phyloP scores from a whole-genome alignment of 2,888 invertebrate species.

The Leucoma salicis region DNA sequence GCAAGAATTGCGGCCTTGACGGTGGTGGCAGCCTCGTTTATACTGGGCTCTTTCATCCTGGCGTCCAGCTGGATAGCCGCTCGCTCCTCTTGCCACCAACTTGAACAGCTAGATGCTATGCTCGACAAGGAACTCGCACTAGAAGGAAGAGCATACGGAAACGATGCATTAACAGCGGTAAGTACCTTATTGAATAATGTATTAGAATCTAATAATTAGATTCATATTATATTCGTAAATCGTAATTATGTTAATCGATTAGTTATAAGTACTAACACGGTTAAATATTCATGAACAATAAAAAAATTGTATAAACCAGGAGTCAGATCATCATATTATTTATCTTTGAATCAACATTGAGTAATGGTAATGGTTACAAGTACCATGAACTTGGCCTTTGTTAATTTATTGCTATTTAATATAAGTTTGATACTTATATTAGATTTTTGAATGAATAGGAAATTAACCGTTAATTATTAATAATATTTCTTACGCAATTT shows the following conservation, averaged over 20 bases:
- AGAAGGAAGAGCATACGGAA: slow-evolving; percentile 81
- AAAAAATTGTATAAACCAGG: too few relatives aligned
- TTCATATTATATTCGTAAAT: not conserved
- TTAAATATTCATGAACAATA: too few relatives aligned
- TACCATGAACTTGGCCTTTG: too few relatives aligned
- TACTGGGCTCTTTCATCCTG: slow-evolving; percentile 91
- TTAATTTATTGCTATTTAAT: too few relatives aligned
- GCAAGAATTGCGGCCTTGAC: slow-evolving; percentile 93
- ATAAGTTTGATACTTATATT: too few relatives aligned
- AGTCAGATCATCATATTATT: too few relatives aligned
- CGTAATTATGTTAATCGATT: not conserved
- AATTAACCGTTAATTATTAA: too few relatives aligned
- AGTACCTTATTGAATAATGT: slow-evolving; percentile 44
- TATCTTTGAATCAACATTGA: too few relatives aligned
- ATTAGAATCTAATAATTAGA: too few relatives aligned
- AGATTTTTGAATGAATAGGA: too few relatives aligned
- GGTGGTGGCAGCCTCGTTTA: slow-evolving; percentile 89
- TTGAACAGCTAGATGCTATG: slow-evolving; percentile 86
- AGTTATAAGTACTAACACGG: not conserved
- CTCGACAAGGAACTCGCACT: slow-evolving; percentile 86
- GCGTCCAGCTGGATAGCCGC: slow-evolving; percentile 93
- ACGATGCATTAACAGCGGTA: slow-evolving; percentile 87
- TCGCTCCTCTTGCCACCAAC: slow-evolving; percentile 89
- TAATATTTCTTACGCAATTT: too few relatives aligned
- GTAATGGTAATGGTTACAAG: too few relatives aligned